phyloP scores from a whole-genome alignment of 2,888 invertebrate genomes.

The Nomada hirtipes region DNA sequence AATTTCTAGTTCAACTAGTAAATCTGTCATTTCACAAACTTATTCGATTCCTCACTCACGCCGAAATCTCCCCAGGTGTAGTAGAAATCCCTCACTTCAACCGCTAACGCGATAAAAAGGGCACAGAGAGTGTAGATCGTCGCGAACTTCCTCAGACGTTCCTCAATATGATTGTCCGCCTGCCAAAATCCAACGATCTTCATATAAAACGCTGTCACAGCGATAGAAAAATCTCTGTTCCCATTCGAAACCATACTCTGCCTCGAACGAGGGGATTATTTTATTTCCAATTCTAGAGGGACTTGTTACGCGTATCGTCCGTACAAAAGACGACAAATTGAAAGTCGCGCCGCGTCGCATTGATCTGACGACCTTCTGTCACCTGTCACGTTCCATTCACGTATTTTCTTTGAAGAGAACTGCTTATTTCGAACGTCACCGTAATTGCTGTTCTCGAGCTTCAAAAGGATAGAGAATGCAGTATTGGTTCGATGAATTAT shows the following conservation, averaged over 20 bases:
- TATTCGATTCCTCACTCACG: slow-evolving; percentile 57
- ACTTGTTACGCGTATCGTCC: too few species aligned
- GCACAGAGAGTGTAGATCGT: slow-evolving; percentile 61
- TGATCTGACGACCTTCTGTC: not conserved
- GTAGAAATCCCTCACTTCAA: slow-evolving; percentile 63
- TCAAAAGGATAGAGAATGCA: not conserved
- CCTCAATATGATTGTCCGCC: slow-evolving; percentile 44
- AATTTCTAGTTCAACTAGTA: too few species aligned
- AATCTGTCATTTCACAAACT: too few species aligned
- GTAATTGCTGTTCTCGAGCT: not conserved
- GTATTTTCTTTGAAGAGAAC: not conserved
- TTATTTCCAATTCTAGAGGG: not conserved
- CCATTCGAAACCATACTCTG: slow-evolving; percentile 7
- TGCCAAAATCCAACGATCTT: slow-evolving; percentile 71
- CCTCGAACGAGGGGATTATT: not conserved
- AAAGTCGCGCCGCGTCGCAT: not conserved
- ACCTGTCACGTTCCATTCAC: too few species aligned
- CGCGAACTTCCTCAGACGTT: slow-evolving; percentile 46
- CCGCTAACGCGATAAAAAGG: slow-evolving; percentile 28
- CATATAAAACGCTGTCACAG: slow-evolving; percentile 64
- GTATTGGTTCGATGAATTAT: slow-evolving; percentile 8
- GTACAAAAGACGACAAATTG: not conserved
- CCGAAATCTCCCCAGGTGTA: slow-evolving; percentile 60
- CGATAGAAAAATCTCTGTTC: slow-evolving; percentile 31
- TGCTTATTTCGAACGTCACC: not conserved